Percentiles rank a stretch among this genome's conserved stretches.
These are phyloP conservation scores for Stratiolaelaps scimitus DNA, from an alignment of 1,140 invertebrate species.

Conservation along the genomic window DNA sequence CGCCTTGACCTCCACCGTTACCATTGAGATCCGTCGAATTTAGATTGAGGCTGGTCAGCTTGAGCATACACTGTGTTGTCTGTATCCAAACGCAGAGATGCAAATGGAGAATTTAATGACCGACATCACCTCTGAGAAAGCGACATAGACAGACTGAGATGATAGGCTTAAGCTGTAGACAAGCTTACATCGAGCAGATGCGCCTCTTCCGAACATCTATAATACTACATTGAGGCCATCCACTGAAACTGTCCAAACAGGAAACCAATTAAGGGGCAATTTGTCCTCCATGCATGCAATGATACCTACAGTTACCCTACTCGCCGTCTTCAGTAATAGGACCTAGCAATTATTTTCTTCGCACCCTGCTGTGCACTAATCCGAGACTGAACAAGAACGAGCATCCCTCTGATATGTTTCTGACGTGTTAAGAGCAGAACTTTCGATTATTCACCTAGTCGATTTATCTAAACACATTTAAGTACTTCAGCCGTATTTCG, in stretches of 20 bases:
- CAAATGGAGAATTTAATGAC: background rate
- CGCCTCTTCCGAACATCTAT: background rate
- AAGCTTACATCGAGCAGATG: background rate
- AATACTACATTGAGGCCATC: background rate
- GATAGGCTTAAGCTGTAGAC: background rate
- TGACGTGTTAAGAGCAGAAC: background rate
- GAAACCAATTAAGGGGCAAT: background rate
- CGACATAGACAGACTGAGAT: no score
- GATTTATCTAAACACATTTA: background rate
- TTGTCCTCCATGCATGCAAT: no score
- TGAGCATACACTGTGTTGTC: background rate
- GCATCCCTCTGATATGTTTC: background rate
- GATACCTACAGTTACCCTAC: no score
- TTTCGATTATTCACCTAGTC: background rate
- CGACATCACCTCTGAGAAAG: background rate
- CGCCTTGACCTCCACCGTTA: background rate
- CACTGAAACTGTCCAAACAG: background rate
- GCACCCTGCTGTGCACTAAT: background rate
- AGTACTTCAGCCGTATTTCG: no score
- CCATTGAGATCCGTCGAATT: conserved; percentile 1
- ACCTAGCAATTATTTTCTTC: background rate
- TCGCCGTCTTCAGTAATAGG: no score
- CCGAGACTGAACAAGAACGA: background rate
- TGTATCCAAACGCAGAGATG: background rate
- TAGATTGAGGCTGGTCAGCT: background rate